A percentile compares a stretch with the other conserved stretches of the same genome.
Evolutionary conservation across 2,888 invertebrate species (phyloP).

Genomic region (Gari tellinella): DNA sequence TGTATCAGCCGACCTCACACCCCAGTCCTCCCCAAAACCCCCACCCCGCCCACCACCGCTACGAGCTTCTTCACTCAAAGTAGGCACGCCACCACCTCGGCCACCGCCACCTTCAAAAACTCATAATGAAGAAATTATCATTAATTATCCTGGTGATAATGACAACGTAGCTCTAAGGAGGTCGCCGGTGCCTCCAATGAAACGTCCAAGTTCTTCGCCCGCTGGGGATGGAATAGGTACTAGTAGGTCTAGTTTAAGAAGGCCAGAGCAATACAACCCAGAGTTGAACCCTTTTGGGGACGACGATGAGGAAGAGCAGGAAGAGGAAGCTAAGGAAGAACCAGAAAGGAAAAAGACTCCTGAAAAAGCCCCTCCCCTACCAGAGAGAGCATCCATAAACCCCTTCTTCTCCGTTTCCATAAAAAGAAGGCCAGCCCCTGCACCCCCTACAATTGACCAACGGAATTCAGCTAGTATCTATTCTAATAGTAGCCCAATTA

Average conservation of each 20-base stretch:
- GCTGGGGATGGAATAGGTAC: background rate
- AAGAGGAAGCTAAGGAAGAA: constrained; percentile 31
- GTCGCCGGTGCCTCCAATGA: background rate
- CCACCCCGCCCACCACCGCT: constrained; percentile 49
- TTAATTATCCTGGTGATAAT: constrained; percentile 20
- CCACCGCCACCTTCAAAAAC: constrained; percentile 51
- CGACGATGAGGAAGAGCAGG: constrained; percentile 56
- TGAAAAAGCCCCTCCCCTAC: constrained; percentile 3
- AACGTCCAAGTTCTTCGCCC: constrained; percentile 17
- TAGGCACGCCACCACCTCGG: constrained; percentile 31
- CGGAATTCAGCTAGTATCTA: constrained; percentile 9
- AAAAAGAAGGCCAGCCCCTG: constrained; percentile 50
- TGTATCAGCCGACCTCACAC: constrained; percentile 31
- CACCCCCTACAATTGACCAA: constrained; percentile 31
- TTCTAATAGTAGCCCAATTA: background rate
- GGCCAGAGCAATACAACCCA: constrained; percentile 44
- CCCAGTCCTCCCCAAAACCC: constrained; percentile 56
- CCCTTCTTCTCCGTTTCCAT: constrained; percentile 53
- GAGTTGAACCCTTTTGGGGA: constrained; percentile 54
- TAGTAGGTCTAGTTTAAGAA: constrained; percentile 42
- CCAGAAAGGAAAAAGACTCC: constrained; percentile 18
- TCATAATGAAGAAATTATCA: constrained; percentile 35
- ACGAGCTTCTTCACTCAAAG: constrained; percentile 29
- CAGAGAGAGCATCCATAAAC: constrained; percentile 39
- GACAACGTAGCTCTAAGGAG: constrained; percentile 1